phyloP scores from a whole-genome alignment of 2,113 vertebrate species.

The Ammodytes dubius region DNA sequence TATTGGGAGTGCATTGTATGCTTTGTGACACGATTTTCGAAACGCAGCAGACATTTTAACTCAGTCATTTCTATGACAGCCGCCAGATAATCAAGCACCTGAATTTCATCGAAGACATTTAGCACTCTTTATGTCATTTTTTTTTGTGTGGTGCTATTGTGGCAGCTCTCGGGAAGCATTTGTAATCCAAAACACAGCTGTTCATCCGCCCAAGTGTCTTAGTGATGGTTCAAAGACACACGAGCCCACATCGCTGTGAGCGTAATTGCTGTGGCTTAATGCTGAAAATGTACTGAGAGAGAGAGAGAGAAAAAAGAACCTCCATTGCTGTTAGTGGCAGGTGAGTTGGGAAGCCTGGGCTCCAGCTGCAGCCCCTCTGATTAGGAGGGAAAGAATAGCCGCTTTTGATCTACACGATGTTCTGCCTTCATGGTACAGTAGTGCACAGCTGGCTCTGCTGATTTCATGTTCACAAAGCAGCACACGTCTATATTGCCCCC shows the following conservation, averaged over 20 bases:
- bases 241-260: slow-evolving; percentile 26
- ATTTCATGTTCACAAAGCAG: slow-evolving; percentile 31
- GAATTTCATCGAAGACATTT: slow-evolving; percentile 2
- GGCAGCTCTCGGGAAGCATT: slow-evolving; percentile 27
- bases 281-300: slow-evolving; percentile 10
- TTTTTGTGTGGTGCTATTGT: slow-evolving; percentile 18
- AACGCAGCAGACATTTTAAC: slow-evolving; percentile 23
- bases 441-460: slow-evolving; percentile 51
- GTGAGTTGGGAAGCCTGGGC: slow-evolving; percentile 44
- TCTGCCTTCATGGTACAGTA: slow-evolving; percentile 43
- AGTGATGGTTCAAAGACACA: slow-evolving; percentile 58
- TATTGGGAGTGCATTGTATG: neutral
- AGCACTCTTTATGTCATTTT: slow-evolving; percentile 35
- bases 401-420: slow-evolving; percentile 52
- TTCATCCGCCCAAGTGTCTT: slow-evolving; percentile 43
- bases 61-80: slow-evolving; percentile 21
- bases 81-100: slow-evolving; percentile 16
- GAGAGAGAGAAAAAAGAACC: neutral
- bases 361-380: slow-evolving; percentile 56
- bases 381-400: slow-evolving; percentile 44
- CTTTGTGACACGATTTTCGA: neutral
- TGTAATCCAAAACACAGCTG: slow-evolving; percentile 55
- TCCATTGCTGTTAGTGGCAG: slow-evolving; percentile 30
- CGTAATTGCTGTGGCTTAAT: slow-evolving; percentile 56
- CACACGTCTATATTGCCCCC: slow-evolving; percentile 10